Conservation (phyloP, 2,797 vertebrate species). For the Pteropus rufus region DNA sequence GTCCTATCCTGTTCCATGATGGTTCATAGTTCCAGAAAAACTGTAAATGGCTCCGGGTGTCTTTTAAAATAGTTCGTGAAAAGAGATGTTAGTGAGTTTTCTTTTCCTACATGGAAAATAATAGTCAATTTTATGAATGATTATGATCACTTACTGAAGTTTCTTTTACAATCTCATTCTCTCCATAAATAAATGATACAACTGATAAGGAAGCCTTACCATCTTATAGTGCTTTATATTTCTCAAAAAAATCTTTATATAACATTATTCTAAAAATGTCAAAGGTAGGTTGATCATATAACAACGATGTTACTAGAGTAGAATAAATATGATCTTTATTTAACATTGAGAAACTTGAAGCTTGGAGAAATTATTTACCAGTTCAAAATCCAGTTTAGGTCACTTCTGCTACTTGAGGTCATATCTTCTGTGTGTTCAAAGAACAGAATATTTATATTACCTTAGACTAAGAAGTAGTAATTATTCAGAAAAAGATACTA, state of each 20-base stretch:
- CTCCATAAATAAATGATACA: neutral
- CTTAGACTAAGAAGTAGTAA: neutral
- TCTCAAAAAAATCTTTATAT: neutral
- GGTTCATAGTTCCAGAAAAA: conserved; percentile 28
- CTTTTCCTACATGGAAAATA: conserved; percentile 16
- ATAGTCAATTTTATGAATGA: conserved; percentile 19
- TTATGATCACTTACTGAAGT: neutral
- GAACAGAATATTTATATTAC: neutral
- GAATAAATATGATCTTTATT: neutral
- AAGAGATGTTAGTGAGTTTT: conserved; percentile 9
- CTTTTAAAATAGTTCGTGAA: conserved; percentile 40
- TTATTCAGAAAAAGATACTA: neutral
- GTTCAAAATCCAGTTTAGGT: neutral
- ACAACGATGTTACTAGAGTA: neutral
- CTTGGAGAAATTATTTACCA: neutral
- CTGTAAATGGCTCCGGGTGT: conserved; percentile 17
- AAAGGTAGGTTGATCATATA: neutral
- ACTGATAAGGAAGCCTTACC: neutral
- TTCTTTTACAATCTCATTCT: conserved; percentile 24
- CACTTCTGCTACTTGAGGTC: neutral
- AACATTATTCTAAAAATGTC: neutral
- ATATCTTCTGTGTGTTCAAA: neutral
- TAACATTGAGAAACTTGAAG: conserved; percentile 24
- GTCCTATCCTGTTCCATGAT: neutral
- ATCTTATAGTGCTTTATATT: neutral